Evolutionary conservation across 2,113 vertebrate genomes (phyloP), one percentile per base, ranked within the genome.

Genomic region (Bubo scandiacus): DNA sequence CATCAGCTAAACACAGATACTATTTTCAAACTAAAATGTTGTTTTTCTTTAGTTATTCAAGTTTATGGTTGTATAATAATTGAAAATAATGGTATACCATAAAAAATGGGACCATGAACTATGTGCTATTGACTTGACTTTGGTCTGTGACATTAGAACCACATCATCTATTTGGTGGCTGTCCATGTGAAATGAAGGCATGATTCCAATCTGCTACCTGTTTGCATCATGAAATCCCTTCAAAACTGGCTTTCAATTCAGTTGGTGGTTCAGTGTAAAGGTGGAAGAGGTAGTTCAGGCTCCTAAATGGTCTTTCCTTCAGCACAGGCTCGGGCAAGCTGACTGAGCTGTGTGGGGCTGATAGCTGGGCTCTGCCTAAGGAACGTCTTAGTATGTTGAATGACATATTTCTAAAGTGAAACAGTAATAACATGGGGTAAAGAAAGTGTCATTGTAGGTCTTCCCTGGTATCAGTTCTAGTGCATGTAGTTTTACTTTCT

Each of bases 311-410:
- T 51, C 9, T 32, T 7, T 81, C 72, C 62, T 61, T 34, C 18
- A 51, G 34, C n/a, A 30, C 0, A 2, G 40, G 27, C 34, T 58
- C 0, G 0, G 15, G 8, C 7, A 5, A 72, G 32, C 15, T 52
- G 27, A 1, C 29, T 12, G 57, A 57, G 36, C 19, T 81, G 11
- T 36, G 4, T 45, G 59, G 15, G 25, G 7, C 20, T 72, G 70
- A 29, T 29, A 45, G 67, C 45, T 74, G 55, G 11, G 19, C 38
- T 72, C 8, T 49, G 45, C n/a, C 11, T 22, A 19, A 62, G 26
- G 12, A 79, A 62, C 42, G 27, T 82, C 30, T 58, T 66, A n/a
- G 15, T 38, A 20, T 32, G 25, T 12, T n/a, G 20, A 66, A 19
- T 58, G 21, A 42, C 23, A 15, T 51, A 3, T 68, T 74, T 68